Base-by-base conservation (phyloP, 2,888 invertebrate genomes). In the Scotopteryx bipunctaria region DNA sequence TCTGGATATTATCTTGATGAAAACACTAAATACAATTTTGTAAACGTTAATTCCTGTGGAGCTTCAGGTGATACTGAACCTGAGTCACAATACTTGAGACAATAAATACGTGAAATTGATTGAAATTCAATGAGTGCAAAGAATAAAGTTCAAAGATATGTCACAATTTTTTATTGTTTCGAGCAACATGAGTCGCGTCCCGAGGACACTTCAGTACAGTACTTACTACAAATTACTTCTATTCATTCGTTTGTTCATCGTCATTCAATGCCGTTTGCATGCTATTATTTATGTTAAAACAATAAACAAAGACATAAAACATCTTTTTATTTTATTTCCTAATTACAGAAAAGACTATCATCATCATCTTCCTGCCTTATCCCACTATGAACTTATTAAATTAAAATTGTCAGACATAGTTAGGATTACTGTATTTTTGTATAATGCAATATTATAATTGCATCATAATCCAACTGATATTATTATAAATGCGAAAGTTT, bases 91-190 rank as follows among this genome's bases (percentile, higher is more conserved):
- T 49, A 48, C 31, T 53, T 29, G 27, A 52, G 50, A 57, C 61
- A 75, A 71, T 80, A 78, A 73, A 78, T 79, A 76, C 64, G 59
- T 49, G 55, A 32, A 43, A 54, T 37, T 38, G 43, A 54, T 53
- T 51, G 13, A 42, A 53, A 60, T 52, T 73, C 76, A 78, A 76
- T 76, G 68, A 67, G 57, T 62, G 55, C 70, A 64, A 62, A 69
- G 69, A 60, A 62, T 50, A 62, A 67, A 66, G 62, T 63, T 61
- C 64, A 55, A 59, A 65, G 19, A 61, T 70, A 63, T 79, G 77
- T 71, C 77, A 72, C 73, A 78, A 80, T 67, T 53, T 59, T 35
- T 62, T 64, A 76, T 77, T 76, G 71, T 68, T 55, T 49, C 45
- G 35, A 32, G 59, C 62, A 64, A 48, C 66, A 62, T 51, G 65